A percentile compares a stretch with the other conserved stretches of the same genome.
Conservation (phyloP, 1,140 invertebrate genomes). For the Dreissena rostriformis region DNA sequence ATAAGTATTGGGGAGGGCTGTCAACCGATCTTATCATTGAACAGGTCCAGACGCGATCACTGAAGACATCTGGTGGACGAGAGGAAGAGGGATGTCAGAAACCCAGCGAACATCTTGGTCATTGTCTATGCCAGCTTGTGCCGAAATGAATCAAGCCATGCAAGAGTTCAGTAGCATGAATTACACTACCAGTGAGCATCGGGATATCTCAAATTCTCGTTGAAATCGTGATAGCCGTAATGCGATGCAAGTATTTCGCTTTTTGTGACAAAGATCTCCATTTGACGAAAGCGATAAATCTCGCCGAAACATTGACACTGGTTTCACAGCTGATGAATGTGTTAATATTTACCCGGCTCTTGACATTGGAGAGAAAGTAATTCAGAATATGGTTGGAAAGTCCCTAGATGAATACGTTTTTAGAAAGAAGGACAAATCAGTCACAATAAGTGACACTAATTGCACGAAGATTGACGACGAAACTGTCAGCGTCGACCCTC, state of each 20-base stretch:
- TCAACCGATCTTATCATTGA: conserved; percentile 77
- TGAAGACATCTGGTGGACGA: conserved; percentile 47
- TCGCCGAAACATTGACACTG: conserved; percentile 42
- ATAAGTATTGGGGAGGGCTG: too few relatives aligned
- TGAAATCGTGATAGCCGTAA: neutral
- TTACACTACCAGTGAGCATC: conserved; percentile 34
- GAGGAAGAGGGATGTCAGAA: conserved; percentile 50
- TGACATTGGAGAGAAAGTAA: conserved; percentile 25
- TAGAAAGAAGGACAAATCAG: conserved; percentile 8
- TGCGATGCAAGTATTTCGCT: neutral
- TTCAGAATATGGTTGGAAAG: neutral
- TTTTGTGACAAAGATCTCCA: neutral
- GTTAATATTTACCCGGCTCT: conserved; percentile 35
- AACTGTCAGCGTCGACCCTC: conserved; percentile 3
- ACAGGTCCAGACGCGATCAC: conserved; percentile 62
- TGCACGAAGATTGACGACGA: neutral
- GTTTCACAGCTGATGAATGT: conserved; percentile 6
- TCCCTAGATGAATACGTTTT: neutral
- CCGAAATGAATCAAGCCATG: conserved; percentile 47
- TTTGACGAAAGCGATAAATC: neutral
- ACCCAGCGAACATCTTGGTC: conserved; percentile 14
- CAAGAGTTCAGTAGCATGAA: neutral
- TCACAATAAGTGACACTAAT: conserved; percentile 33
- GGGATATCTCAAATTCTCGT: conserved; percentile 1
- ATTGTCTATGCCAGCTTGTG: conserved; percentile 45